A percentile compares a stretch with the other conserved stretches of the same genome.
phyloP scores from a whole-genome alignment of 2,797 vertebrate species.

The Phylloscopus collybita region DNA sequence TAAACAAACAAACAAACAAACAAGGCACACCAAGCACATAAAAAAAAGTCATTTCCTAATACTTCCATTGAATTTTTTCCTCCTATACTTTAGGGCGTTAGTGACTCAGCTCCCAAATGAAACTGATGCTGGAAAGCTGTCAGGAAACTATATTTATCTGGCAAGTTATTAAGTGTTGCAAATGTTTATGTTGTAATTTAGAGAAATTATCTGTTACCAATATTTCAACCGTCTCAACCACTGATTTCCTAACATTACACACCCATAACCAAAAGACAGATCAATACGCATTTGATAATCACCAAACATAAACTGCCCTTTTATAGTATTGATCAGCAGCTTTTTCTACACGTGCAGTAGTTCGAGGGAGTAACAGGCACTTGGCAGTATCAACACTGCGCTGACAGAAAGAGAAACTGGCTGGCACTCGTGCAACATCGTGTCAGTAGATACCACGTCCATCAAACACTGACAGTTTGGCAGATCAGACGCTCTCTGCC shows the following conservation, averaged over 20 bases:
- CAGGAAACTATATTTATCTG: conserved; percentile 9
- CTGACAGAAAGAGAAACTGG: conserved; percentile 59
- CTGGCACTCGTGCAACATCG: conserved; percentile 13
- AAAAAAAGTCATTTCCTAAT: neutral
- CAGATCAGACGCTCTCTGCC: conserved; percentile 49
- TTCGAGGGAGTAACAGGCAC: conserved; percentile 28
- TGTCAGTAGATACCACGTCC: conserved; percentile 53
- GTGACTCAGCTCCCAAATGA: conserved; percentile 9
- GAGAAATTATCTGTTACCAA: conserved; percentile 21
- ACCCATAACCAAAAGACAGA: neutral
- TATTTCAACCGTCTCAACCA: neutral
- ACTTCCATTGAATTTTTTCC: neutral
- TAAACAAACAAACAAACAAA: conserved; percentile 32
- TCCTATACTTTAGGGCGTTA: neutral
- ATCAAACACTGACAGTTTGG: conserved; percentile 62
- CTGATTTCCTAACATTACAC: neutral
- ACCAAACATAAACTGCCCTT: neutral
- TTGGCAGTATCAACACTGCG: conserved; percentile 29
- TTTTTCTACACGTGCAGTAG: conserved; percentile 21
- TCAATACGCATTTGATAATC: neutral
- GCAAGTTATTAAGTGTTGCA: neutral
- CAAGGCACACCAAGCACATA: neutral
- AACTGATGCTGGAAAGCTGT: conserved; percentile 24
- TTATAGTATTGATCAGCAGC: conserved; percentile 38
- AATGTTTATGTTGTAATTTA: conserved; percentile 26